A percentile compares a stretch with the other conserved stretches of the same genome.
phyloP scores from a whole-genome alignment of 2,113 vertebrate species.

The Chrysemys picta region DNA sequence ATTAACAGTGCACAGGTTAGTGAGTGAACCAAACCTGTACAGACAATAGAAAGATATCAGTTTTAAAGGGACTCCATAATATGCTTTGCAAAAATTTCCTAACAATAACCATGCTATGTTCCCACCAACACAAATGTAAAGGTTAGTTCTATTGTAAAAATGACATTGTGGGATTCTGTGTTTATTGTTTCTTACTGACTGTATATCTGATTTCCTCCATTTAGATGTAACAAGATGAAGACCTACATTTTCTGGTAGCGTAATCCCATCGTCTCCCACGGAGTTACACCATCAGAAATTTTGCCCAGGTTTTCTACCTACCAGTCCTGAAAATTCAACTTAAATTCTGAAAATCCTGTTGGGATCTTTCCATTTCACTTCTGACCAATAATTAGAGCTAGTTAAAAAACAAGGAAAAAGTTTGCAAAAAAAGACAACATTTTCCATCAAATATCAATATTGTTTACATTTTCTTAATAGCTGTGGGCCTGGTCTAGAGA shows the following conservation, averaged over 20 bases:
- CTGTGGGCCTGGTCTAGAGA: not conserved
- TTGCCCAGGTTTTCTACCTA: no score
- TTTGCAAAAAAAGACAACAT: not conserved
- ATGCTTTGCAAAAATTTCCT: not conserved
- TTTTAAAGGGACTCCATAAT: not conserved
- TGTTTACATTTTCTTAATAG: not conserved
- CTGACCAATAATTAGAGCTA: not conserved
- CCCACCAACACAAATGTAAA: fast-evolving
- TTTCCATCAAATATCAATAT: not conserved
- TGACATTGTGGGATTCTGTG: not conserved
- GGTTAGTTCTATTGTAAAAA: not conserved
- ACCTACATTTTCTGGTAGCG: not conserved
- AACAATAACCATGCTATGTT: fast-evolving
- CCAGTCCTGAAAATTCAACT: no score
- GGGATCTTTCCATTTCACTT: no score
- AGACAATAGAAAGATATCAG: fast-evolving
- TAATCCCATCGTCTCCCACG: not conserved
- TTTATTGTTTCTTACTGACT: not conserved
- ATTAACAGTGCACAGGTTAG: fast-evolving
- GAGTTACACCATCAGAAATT: no score
- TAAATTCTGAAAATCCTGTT: no score
- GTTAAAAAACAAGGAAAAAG: not conserved
- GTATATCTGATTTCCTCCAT: not conserved
- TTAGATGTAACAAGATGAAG: not conserved
- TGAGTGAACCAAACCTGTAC: not conserved